A percentile compares a stretch with the other conserved stretches of the same genome.
Evolutionary conservation across 2,113 vertebrate genomes (phyloP).

Genomic region (Boleophthalmus pectinirostris): DNA sequence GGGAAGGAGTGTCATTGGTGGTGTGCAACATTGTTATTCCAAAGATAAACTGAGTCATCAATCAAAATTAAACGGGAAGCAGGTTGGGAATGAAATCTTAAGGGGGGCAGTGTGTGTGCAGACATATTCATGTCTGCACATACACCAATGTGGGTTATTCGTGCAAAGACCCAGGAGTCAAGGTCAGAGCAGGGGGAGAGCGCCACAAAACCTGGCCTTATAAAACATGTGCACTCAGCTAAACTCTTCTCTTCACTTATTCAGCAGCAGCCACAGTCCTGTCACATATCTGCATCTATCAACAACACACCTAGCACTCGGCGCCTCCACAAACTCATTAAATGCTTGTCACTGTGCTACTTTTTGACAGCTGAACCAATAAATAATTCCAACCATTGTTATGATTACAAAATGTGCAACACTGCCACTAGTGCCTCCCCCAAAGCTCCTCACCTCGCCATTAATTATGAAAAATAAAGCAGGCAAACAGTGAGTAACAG

Average conservation of each 20-base stretch:
- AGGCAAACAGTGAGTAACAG: slow-evolving; percentile 19
- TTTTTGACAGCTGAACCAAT: slow-evolving; percentile 49
- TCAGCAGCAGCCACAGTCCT: slow-evolving; percentile 20
- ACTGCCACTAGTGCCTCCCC: slow-evolving; percentile 29
- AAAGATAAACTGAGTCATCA: slow-evolving; percentile 78
- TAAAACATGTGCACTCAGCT: slow-evolving; percentile 34
- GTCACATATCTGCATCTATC: slow-evolving; percentile 29
- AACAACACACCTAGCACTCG: slow-evolving; percentile 4
- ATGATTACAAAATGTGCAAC: slow-evolving; percentile 60
- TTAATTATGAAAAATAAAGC: slow-evolving; percentile 78
- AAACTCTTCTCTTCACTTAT: slow-evolving; percentile 38
- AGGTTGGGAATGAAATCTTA: slow-evolving; percentile 56
- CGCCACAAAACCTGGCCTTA: slow-evolving; percentile 24
- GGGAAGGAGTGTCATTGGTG: slow-evolving; percentile 12
- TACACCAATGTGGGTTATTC: slow-evolving; percentile 15
- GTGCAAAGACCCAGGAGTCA: slow-evolving; percentile 26
- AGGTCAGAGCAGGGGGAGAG: slow-evolving; percentile 49
- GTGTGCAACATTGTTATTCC: slow-evolving; percentile 59
- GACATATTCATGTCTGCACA: slow-evolving; percentile 13
- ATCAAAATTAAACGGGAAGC: slow-evolving; percentile 77
- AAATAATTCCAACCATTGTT: slow-evolving; percentile 57
- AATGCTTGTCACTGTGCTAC: slow-evolving; percentile 36
- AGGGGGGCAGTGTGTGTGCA: background rate
- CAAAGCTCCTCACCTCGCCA: slow-evolving; percentile 33
- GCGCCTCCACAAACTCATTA: slow-evolving; percentile 42